A percentile compares a stretch with the other conserved stretches of the same genome.
These are phyloP conservation scores for Mesorhabditis spiculigera DNA, from an alignment of 2,888 invertebrate species.

Conservation along the genomic window DNA sequence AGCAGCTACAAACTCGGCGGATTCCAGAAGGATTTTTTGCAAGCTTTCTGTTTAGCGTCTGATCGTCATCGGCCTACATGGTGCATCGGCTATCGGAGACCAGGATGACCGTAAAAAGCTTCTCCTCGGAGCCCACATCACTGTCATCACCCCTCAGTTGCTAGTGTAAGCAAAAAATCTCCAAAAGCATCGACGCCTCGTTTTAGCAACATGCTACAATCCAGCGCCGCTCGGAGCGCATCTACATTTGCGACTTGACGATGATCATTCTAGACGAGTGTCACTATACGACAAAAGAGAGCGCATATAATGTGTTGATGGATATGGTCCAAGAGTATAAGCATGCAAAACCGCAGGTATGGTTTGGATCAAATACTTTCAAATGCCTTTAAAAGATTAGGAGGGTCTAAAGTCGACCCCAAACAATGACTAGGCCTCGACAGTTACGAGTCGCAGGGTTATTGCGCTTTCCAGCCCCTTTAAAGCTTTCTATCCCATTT, in stretches of 20 bases:
- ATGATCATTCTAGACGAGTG: slow-evolving; percentile 54
- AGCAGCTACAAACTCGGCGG: no score
- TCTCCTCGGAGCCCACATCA: slow-evolving; percentile 31
- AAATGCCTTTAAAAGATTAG: background rate
- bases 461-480: background rate
- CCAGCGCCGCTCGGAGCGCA: slow-evolving; percentile 35
- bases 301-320: slow-evolving; percentile 25
- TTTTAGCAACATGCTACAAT: slow-evolving; percentile 43
- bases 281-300: slow-evolving; percentile 34
- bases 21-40: no score
- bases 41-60: no score
- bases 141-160: slow-evolving; percentile 49
- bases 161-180: slow-evolving; percentile 28
- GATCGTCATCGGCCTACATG: slow-evolving; percentile 41
- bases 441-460: no score
- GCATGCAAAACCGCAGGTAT: background rate
- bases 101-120: slow-evolving; percentile 15
- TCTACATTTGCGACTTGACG: slow-evolving; percentile 48
- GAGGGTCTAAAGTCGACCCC: background rate
- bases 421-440: no score
- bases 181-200: background rate
- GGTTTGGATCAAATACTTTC: background rate
- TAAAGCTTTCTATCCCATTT: background rate
- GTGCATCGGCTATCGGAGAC: slow-evolving; percentile 29
- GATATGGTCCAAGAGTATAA: slow-evolving; percentile 20